These are phyloP conservation scores for Rhabdornis inornatus DNA, from an alignment of 2,113 vertebrate genomes.

Conservation along the genomic window DNA sequence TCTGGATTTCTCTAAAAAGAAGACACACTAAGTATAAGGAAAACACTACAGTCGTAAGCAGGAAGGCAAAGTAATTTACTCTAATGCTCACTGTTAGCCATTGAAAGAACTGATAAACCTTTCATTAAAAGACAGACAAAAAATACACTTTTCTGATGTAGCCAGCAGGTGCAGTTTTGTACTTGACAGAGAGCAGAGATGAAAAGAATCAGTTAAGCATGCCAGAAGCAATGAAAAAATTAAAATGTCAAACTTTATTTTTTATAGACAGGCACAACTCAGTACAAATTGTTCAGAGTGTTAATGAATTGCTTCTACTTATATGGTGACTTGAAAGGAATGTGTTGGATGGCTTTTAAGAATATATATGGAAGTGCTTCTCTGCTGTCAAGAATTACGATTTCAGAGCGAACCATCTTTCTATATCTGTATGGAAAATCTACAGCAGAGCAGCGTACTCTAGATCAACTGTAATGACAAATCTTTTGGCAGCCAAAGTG, in stretches of 20 bases:
- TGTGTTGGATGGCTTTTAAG: background rate
- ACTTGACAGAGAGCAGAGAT: background rate
- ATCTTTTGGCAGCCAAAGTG: background rate
- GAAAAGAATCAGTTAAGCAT: background rate
- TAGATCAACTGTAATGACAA: background rate
- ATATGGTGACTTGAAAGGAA: background rate
- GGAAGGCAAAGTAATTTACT: background rate
- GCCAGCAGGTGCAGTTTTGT: background rate
- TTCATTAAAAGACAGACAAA: background rate
- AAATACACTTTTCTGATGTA: background rate
- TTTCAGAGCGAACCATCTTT: background rate
- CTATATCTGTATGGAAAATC: background rate
- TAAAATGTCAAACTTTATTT: background rate
- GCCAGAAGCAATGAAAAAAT: slow-evolving; percentile 6
- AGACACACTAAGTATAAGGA: background rate
- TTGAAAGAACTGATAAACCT: background rate
- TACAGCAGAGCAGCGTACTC: background rate
- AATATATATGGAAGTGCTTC: background rate
- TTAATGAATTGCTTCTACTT: background rate
- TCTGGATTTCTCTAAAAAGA: background rate
- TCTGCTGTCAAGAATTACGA: background rate
- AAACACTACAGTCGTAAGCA: background rate
- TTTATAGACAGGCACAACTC: background rate
- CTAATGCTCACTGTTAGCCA: background rate
- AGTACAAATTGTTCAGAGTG: background rate